Conservation (phyloP, 1,140 invertebrate genomes). For the Drosophila triauraria region DNA sequence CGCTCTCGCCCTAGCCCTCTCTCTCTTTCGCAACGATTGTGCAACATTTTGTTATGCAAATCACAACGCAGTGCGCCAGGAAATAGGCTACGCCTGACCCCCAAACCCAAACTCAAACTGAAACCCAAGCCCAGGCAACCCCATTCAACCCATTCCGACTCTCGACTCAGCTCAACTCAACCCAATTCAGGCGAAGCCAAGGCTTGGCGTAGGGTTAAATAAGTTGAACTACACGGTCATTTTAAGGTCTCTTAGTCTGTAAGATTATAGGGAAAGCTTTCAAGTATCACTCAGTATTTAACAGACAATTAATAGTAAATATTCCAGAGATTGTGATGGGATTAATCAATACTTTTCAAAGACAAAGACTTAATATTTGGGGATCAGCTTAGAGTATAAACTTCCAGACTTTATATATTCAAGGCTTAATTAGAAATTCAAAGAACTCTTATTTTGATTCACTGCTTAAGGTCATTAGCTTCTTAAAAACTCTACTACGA, state of each 20-base stretch:
- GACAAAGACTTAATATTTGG: background rate
- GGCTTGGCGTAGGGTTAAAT: slow-evolving; percentile 53
- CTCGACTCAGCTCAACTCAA: slow-evolving; percentile 14
- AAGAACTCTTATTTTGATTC: background rate
- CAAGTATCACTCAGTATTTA: background rate
- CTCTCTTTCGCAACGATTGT: slow-evolving; percentile 50
- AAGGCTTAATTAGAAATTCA: background rate
- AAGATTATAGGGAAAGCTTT: too few relatives aligned
- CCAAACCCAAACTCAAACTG: slow-evolving; percentile 27
- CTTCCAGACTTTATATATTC: background rate
- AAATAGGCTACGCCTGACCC: slow-evolving; percentile 67
- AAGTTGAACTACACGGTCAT: slow-evolving; percentile 66
- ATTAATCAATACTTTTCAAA: background rate
- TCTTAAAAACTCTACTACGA: background rate
- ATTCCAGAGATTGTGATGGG: background rate
- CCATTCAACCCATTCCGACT: slow-evolving; percentile 12
- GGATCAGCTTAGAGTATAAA: background rate
- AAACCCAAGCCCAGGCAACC: background rate
- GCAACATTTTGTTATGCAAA: slow-evolving; percentile 83
- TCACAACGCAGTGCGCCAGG: slow-evolving; percentile 81
- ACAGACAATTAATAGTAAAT: background rate
- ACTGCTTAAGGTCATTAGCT: background rate
- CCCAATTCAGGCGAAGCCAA: slow-evolving; percentile 16
- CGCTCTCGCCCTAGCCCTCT: background rate
- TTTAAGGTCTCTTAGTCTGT: background rate